Base-by-base conservation (phyloP, 2,113 vertebrate genomes). In the Clarias macrocephalus region DNA sequence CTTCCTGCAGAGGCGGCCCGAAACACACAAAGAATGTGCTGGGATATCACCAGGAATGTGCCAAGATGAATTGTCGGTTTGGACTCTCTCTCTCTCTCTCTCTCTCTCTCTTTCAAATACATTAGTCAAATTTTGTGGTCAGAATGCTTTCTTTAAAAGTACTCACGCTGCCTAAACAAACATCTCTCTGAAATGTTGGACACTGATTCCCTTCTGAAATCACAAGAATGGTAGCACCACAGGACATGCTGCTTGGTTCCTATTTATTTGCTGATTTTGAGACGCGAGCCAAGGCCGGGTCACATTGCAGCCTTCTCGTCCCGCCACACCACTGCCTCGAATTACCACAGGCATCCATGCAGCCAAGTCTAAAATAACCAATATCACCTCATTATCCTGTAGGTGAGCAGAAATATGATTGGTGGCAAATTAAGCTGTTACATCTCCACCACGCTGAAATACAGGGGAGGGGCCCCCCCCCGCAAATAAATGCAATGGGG, bases 371-470 rank as follows among this genome's bases (percentile, higher is more conserved):
- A 90, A 87, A 91, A 88, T 85, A 89, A 90, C 83, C 86, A 88
- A 82, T 86, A 89, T 88, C 89, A 89, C 86, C 87, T 91, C 88
- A 89, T 90, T 88, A 90, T 86, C 80, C 85, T 21, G 80, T 80
- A 86, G 89, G 89, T 90, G 88, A 87, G 89, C 88, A 88, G 88
- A 90, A 90, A 89, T 90, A 90, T 90, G 88, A 91, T 88, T 89
- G 86, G 90, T 89, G 88, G 90, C 88, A 90, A 92, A 92, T 92
- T 89, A 92, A 89, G 88, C 88, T 91, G 89, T 91, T 89, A 91
- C 88, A 88, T 89, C 87, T 91, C 65, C 48, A 33, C 82, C 28
- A 66, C 15, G 54, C 77, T 88, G 88, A 90, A 92, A 90, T 90
- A 91, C 90, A 81, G 77, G 88, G 48, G 33, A 3, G 33, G 33